Base-by-base conservation (phyloP, 2,797 vertebrate species). In the Gobio occitaniae region DNA sequence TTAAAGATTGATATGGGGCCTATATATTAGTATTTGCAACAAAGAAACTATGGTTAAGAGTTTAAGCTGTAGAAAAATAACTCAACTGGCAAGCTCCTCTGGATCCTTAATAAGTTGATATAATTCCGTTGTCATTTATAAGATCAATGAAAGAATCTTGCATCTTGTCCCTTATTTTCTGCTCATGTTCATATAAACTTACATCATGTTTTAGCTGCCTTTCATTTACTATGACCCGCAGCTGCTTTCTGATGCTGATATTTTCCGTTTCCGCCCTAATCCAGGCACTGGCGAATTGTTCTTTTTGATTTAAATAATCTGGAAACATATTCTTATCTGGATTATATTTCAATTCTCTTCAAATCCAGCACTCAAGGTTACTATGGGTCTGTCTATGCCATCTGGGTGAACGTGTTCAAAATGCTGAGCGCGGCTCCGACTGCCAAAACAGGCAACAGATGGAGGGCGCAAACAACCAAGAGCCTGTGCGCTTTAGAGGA, bases 361-460 rank as follows among this genome's bases (percentile, higher is more conserved):
- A 90, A 88, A 88, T 86, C 74, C 75, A 56, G 78, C 74, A 61
- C 52, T 72, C 77, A 78, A 84, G 83, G 74, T 87, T 82, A 75
- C 72, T 59, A 84, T 72, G 48, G 71, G 52, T 48, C 38, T 77
- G 47, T 83, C 80, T 72, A 21, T 87, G 85, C 84, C 80, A 63
- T 77, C 83, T 77, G 66, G 77, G 87, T 82, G 78, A 84, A 78
- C 16, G 63, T 69, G 86, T 87, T 84, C 79, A 81, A 86, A 86
- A 86, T 81, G 80, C 80, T 78, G 83, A 80, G 81, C 80, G 65
- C 11, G 38, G 70, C 78, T 78, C 32, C 48, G 47, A 87, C 78
- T 88, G 88, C 86, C 82, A 88, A 87, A 90, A 88, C 87, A 86
- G 84, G 85, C 86, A 86, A 89, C 89, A 89, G 88, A 88, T 89